Evolutionary conservation across 2,113 vertebrate genomes (phyloP), one percentile per base, ranked within the genome.

Genomic region (Phylloscopus trochilus): DNA sequence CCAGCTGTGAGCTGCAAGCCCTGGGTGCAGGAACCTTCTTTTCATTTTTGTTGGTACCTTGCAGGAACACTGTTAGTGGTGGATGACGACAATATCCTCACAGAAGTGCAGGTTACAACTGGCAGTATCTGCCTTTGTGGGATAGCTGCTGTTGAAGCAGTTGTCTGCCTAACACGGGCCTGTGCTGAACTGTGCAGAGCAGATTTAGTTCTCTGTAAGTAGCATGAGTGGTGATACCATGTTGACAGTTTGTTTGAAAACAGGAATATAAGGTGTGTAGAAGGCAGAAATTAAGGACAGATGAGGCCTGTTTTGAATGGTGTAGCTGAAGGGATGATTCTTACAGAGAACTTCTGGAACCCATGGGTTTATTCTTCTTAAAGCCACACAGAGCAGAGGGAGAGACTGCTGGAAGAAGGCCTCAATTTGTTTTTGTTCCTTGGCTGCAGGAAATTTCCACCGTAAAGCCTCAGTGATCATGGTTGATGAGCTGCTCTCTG

Each of bases 401-500:
- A 64, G 52, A 76, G 23, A 28, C 18, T 67, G 55, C 59, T 69
- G 33, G 51, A 59, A 64, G n/a, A 53, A 26, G 20, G 46, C 33
- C 37, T 92, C 47, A 87, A 9, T 87, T 76, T 91, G 30, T 92
- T 52, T 95, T 62, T 90, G 51, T 90, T 95, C 44, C 81, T 79
- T 96, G 68, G 91, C 83, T 86, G 37, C 96, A 99, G 99, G 98
- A 19, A 99, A 99, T 95, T 99, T 98, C 97, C 98, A 98, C 94
- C 98, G 98, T 70, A 99, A 99, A 97, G 98, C 99, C 0, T 99
- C 99, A 0, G 99, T 99, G 93, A 98, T 99, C 95, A 99, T 99
- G 99, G 99, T 99, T 93, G 99, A 99, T 0, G 99, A 99, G 97
- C 97, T 99, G 86, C 98, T 99, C n/a, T 99, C 98, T 10, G 99